Conservation (phyloP, 2,113 vertebrate species). For the Daubentonia madagascariensis region DNA sequence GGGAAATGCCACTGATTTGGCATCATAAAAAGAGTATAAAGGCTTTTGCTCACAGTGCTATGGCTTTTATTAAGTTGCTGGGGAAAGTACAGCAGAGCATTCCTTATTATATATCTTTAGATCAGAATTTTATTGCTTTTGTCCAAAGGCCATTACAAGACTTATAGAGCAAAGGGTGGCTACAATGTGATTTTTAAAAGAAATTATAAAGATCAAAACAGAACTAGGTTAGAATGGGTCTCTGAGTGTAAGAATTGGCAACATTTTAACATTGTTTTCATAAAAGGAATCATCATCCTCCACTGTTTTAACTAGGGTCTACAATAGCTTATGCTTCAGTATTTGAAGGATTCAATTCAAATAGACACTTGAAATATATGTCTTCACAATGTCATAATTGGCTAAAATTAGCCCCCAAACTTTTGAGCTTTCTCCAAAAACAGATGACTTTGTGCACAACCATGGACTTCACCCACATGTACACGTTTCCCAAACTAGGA, state of each 20-base stretch:
- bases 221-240: constrained; percentile 11
- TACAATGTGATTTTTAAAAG: background rate
- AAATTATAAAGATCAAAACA: constrained; percentile 60
- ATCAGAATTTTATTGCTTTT: constrained; percentile 65
- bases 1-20: constrained; percentile 53
- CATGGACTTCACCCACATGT: background rate
- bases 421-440: background rate
- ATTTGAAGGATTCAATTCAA: constrained; percentile 18
- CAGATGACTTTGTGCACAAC: background rate
- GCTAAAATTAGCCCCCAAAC: background rate
- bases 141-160: constrained; percentile 48
- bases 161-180: constrained; percentile 35
- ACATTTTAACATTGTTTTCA: constrained; percentile 32
- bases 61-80: constrained; percentile 56
- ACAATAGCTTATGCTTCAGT: background rate
- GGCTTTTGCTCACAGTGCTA: constrained; percentile 44
- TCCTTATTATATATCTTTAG: constrained; percentile 52
- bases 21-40: constrained; percentile 51
- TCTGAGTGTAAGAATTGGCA: background rate
- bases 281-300: background rate
- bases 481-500: background rate
- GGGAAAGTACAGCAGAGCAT: constrained; percentile 45
- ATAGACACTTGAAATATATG: background rate
- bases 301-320: background rate
- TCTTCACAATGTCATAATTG: background rate